These are phyloP conservation scores for Formicarius rufipectus DNA, from an alignment of 2,113 vertebrate species.

Conservation along the genomic window DNA sequence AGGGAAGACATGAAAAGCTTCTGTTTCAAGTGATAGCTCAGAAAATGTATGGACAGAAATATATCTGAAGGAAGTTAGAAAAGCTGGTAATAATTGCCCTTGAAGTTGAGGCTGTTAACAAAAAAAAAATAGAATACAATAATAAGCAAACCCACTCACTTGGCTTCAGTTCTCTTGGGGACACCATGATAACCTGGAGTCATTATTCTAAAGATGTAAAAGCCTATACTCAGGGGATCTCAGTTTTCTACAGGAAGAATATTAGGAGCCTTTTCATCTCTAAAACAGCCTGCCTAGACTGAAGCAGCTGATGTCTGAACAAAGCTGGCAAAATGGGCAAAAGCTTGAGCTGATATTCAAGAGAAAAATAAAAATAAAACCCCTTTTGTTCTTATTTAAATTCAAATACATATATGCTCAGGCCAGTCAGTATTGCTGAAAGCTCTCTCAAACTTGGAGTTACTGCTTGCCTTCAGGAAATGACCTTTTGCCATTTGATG, in stretches of 20 bases:
- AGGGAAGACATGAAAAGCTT: not conserved
- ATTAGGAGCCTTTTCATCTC: not conserved
- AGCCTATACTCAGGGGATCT: not conserved
- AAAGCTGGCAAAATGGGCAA: not conserved
- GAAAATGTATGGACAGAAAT: not conserved
- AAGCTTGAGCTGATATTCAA: not conserved
- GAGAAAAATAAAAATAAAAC: not conserved
- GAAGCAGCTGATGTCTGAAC: not conserved
- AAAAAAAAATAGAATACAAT: not conserved
- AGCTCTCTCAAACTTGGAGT: not conserved
- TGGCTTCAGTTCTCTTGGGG: not conserved
- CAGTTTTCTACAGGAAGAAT: not conserved
- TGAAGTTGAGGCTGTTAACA: not conserved
- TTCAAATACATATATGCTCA: not conserved
- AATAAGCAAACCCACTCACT: not conserved
- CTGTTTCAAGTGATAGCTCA: not conserved
- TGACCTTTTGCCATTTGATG: not conserved
- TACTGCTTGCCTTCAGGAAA: not conserved
- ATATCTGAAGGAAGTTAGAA: not conserved
- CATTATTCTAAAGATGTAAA: not conserved
- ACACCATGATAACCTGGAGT: not conserved
- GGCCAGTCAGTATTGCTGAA: not conserved
- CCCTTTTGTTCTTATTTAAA: not conserved
- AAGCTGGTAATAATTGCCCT: not conserved
- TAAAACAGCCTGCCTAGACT: not conserved